Evolutionary conservation across 2,797 vertebrate genomes (phyloP), one percentile per base, ranked within the genome.

Genomic region (Coilia nasus): DNA sequence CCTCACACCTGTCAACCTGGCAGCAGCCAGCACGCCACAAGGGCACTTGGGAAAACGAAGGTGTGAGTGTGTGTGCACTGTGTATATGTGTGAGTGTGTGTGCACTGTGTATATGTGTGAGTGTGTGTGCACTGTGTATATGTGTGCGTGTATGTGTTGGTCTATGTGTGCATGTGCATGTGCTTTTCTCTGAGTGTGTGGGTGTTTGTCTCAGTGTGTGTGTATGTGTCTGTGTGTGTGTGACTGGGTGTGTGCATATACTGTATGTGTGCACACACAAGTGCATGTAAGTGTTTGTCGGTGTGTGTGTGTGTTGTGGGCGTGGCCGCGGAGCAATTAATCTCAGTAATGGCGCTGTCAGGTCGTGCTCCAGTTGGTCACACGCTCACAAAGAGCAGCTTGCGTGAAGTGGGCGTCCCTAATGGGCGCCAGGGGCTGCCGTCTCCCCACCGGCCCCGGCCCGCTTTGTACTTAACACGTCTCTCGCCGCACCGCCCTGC

Each of bases 1-100:
- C 83, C 80, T 64, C 28, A 71, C 78, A 9, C 47, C 46, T 85
- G 87, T 85, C 83, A 85, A 75, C 35, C 81, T 31, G 67, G 6
- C 47, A 35, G 44, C 12, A 60, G 64, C 47, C 31, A 35, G 44
- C 78, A 44, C 28, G 81, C 81, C 78, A 84, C 50, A 84, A 85
- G 62, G 50, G 25, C 28, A 11, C 46, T 14, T 41, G 81, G 35
- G 60, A 41, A 25, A 14, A 21, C 35, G 15, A 19, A 10, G 6
- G 62, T 19, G 14, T 9, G 2, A 17, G 25, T 9, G 2, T 23
- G 25, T 50, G 21, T 50, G 35, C 31, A 46, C 35, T 57, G 1
- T 44, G 31, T 15, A 23, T 59, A 81, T 82, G 71, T 83, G 81
- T 78, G 83, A 23, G 78, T 81, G 81, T 81, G 50, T 82, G 54